Conservation (phyloP, 2,888 invertebrate genomes). For the Apotomis betuletana region DNA sequence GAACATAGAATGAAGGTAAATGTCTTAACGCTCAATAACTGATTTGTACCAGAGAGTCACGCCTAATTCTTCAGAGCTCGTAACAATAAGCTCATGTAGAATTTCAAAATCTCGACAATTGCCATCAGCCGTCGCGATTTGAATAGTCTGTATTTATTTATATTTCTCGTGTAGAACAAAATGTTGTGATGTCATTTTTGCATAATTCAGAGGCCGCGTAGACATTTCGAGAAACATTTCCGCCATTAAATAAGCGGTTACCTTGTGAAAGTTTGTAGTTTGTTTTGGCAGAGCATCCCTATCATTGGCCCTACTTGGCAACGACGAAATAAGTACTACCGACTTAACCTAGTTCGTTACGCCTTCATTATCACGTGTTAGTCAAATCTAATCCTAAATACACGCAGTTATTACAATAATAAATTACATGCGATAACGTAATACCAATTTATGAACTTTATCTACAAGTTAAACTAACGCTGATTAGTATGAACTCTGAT, state of each 20-base stretch:
- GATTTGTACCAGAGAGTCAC: conserved; percentile 39
- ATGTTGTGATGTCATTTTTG: conserved; percentile 37
- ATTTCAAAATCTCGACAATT: conserved; percentile 40
- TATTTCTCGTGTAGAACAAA: conserved; percentile 34
- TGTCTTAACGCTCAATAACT: conserved; percentile 21
- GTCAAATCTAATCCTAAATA: conserved; percentile 36
- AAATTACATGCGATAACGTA: conserved; percentile 58
- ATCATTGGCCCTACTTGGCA: conserved; percentile 49
- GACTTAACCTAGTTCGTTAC: conserved; percentile 48
- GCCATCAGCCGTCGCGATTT: conserved; percentile 32
- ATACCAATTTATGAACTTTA: conserved; percentile 49
- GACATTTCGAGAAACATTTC: conserved; percentile 36
- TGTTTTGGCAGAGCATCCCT: conserved; percentile 50
- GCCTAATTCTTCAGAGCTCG: conserved; percentile 30
- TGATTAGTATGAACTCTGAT: conserved; percentile 11
- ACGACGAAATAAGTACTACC: conserved; percentile 40
- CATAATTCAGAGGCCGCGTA: conserved; percentile 38
- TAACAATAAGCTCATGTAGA: conserved; percentile 29
- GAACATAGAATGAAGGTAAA: not conserved
- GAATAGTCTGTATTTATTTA: conserved; percentile 38
- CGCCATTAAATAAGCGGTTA: conserved; percentile 42
- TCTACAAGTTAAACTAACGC: conserved; percentile 23
- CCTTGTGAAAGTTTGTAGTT: conserved; percentile 45
- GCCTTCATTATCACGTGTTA: conserved; percentile 37
- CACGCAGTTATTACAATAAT: conserved; percentile 28